Base-by-base conservation (phyloP, 2,888 invertebrate species). In the Cephalotes varians region DNA sequence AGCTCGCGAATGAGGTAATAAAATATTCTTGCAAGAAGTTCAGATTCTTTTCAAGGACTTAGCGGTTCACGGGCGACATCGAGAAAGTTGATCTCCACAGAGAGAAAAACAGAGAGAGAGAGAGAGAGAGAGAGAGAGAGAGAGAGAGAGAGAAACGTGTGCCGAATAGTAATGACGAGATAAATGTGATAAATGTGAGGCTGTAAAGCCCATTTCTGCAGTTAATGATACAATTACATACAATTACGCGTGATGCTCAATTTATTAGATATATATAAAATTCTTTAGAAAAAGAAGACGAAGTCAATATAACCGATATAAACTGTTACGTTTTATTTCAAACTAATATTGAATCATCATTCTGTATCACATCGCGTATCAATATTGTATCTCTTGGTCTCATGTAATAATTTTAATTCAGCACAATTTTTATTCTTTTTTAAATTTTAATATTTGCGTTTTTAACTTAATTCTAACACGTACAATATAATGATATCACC, bases 1-100 rank as follows among this genome's bases (percentile, higher is more conserved):
- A 71, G 44, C 69, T 79, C 25, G 71, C 69, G 71, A 79, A 71
- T 77, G 69, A 69, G 56, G 56, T 71, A 79, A 79, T 79, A 71
- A 79, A 79, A 71, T 71, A 79, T 79, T 71, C 56, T 18, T 31
- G 44, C 44, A 44, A 56, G 69, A 71, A 79, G 34, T 69, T 79
- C n/a, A 31, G 71, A 47, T 58, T 79, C 18, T 56, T 71, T 71
- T 40, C 71, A 71, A 71, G 18, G 44, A 71, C 56, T 47, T 77
- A 12, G 31, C 44, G 7, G 21, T 69, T n/a, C 34, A 34, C 25
- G n/a, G 25, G 12, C 21, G 44, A 77, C 54, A 54, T 37, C 67
- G 31, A 44, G 28, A 69, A 77, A 58, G 18, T 77, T 77, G 56
- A 77, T 51, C 37, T 40, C 3, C 18, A 18, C 1, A 1, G 10